A percentile compares a stretch with the other conserved stretches of the same genome.
Conservation (phyloP, 2,113 vertebrate genomes). For the Dasyprocta punctata region DNA sequence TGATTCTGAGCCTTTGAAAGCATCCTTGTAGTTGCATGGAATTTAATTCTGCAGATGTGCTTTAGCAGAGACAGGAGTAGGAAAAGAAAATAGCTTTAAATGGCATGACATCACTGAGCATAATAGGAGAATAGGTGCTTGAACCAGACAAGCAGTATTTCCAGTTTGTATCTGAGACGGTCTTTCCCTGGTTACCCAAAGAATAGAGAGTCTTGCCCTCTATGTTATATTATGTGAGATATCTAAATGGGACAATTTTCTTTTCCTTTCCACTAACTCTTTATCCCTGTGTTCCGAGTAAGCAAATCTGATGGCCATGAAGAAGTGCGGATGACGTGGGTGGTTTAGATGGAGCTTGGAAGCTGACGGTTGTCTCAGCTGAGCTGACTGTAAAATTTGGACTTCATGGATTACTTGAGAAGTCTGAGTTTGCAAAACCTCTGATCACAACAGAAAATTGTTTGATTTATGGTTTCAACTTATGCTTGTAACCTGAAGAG, state of each 20-base stretch:
- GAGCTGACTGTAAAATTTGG: slow-evolving; percentile 39
- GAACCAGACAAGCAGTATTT: neutral
- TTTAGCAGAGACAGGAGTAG: slow-evolving; percentile 57
- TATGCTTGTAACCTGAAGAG: neutral
- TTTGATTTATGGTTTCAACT: neutral
- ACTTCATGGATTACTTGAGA: slow-evolving; percentile 5
- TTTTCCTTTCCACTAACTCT: neutral
- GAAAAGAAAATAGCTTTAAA: slow-evolving; percentile 50
- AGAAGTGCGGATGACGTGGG: neutral
- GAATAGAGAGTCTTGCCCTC: neutral
- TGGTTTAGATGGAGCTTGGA: slow-evolving; percentile 4
- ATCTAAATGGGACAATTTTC: neutral
- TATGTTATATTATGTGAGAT: neutral
- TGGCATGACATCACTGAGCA: slow-evolving; percentile 61
- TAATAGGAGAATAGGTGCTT: slow-evolving; percentile 35
- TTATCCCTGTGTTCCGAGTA: neutral
- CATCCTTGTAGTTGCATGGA: slow-evolving; percentile 77
- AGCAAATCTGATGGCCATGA: neutral
- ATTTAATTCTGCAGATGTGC: slow-evolving; percentile 85
- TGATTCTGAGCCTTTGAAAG: slow-evolving; percentile 84
- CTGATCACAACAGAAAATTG: neutral
- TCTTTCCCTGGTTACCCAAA: neutral
- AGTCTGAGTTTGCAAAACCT: neutral
- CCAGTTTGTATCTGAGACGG: neutral
- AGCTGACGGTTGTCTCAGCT: neutral